Percentiles rank a stretch among this genome's conserved stretches.
These are phyloP conservation scores for Sarcoramphus papa DNA, from an alignment of 2,797 vertebrate genomes.

Conservation along the genomic window DNA sequence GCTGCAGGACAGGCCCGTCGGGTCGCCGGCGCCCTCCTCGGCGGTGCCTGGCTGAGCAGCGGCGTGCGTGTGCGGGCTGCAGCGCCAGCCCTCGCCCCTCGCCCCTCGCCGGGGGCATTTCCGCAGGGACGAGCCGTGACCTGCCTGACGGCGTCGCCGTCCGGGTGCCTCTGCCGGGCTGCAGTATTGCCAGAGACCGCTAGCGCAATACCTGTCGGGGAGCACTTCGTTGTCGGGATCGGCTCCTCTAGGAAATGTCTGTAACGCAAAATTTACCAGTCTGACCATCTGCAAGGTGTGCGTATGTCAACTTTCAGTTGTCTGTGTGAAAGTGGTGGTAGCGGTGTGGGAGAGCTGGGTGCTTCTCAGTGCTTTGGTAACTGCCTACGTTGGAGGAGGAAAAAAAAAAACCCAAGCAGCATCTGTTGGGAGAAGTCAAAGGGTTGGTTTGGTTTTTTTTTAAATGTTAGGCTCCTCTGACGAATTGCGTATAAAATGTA, in stretches of 20 bases:
- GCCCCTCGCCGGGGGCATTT: not conserved
- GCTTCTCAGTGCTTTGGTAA: not conserved
- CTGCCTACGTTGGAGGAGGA: not conserved
- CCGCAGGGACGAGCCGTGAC: not conserved
- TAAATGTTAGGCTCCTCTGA: not conserved
- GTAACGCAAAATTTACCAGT: rapidly evolving
- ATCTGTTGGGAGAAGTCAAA: not conserved
- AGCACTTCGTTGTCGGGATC: not conserved
- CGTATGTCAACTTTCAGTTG: not conserved
- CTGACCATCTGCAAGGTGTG: not conserved
- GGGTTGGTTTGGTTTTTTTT: not conserved
- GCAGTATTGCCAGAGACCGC: not conserved
- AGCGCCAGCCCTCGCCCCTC: not conserved
- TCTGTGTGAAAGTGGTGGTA: not conserved
- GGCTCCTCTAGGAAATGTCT: not conserved
- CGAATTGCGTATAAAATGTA: not conserved
- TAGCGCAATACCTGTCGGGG: rapidly evolving
- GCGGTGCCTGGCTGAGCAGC: not conserved
- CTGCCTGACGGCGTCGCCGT: not conserved
- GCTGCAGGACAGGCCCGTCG: not conserved
- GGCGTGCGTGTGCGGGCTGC: not conserved
- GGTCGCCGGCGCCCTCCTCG: not conserved
- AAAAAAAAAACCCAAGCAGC: not conserved
- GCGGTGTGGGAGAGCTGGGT: not conserved
- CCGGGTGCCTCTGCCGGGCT: not conserved